These are phyloP conservation scores for Gymnarchus niloticus DNA, from an alignment of 2,113 vertebrate genomes.

Conservation along the genomic window DNA sequence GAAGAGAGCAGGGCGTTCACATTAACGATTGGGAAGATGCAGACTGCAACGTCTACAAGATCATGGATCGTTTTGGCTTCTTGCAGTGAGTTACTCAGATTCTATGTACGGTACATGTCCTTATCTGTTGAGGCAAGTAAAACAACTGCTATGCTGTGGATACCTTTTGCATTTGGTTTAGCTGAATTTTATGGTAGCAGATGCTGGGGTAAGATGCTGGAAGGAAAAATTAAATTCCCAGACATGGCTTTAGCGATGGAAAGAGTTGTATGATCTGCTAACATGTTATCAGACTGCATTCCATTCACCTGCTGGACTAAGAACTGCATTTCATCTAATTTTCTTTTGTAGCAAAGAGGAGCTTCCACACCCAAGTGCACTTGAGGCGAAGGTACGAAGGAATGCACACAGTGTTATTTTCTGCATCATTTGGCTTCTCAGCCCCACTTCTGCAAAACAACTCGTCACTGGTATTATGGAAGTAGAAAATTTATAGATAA, in stretches of 20 bases:
- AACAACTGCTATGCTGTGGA: neutral
- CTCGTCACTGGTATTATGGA: no score
- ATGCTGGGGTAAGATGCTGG: neutral
- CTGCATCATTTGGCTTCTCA: neutral
- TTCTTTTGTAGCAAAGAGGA: constrained; percentile 68
- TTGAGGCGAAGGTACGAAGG: constrained; percentile 78
- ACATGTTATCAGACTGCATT: neutral
- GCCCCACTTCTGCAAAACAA: no score
- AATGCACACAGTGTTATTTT: neutral
- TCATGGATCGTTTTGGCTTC: constrained; percentile 82
- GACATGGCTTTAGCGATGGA: neutral
- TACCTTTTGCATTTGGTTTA: neutral
- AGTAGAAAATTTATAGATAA: no score
- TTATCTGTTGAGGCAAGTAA: neutral
- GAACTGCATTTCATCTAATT: neutral
- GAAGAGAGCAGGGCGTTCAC: constrained; percentile 67
- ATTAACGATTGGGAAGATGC: constrained; percentile 83
- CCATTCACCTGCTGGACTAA: neutral
- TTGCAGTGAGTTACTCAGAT: constrained; percentile 67
- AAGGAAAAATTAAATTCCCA: neutral
- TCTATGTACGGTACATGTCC: neutral
- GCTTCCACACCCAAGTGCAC: constrained; percentile 67
- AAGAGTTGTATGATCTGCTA: neutral
- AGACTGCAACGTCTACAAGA: constrained; percentile 72
- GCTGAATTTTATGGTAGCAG: neutral